Percentiles rank a stretch among this genome's conserved stretches.
phyloP scores from a whole-genome alignment of 1,140 invertebrate genomes.

The Ostrea denselamellosa region DNA sequence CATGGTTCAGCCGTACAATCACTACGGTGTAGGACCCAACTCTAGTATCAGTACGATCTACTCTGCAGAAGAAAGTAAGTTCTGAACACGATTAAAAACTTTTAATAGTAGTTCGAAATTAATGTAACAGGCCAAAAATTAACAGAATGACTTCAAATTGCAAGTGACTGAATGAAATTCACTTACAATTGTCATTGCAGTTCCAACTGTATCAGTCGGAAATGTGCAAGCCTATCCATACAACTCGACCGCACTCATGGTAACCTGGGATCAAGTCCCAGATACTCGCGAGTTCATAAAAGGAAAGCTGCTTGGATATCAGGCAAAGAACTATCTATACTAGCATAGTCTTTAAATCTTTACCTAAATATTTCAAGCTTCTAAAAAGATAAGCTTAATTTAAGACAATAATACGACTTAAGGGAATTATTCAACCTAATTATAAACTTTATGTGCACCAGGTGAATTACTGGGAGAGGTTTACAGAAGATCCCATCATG shows the following conservation, averaged over 20 bases:
- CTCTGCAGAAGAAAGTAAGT: conserved; percentile 69
- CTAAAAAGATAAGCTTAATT: too few species aligned
- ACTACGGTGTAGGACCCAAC: conserved; percentile 67
- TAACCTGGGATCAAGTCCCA: conserved; percentile 93
- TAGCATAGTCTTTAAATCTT: not conserved
- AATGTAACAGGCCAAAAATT: not conserved
- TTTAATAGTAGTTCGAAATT: not conserved
- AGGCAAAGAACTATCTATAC: conserved; percentile 80
- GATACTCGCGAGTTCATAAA: conserved; percentile 90
- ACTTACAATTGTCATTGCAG: conserved; percentile 75
- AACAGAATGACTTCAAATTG: not conserved
- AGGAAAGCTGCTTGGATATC: conserved; percentile 94
- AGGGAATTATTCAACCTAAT: not conserved
- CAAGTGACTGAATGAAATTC: not conserved
- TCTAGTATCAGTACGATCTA: conserved; percentile 62
- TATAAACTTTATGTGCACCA: conserved; percentile 55
- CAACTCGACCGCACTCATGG: conserved; percentile 95
- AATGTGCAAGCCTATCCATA: conserved; percentile 87
- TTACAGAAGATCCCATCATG: conserved; percentile 55
- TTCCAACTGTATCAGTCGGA: conserved; percentile 93
- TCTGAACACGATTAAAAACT: not conserved
- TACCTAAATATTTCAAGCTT: too few species aligned
- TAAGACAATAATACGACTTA: not conserved
- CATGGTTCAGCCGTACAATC: conserved; percentile 64
- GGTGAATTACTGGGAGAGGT: conserved; percentile 72